Base-by-base conservation (phyloP, 2,797 vertebrate genomes). In the Lacerta bilineata region DNA sequence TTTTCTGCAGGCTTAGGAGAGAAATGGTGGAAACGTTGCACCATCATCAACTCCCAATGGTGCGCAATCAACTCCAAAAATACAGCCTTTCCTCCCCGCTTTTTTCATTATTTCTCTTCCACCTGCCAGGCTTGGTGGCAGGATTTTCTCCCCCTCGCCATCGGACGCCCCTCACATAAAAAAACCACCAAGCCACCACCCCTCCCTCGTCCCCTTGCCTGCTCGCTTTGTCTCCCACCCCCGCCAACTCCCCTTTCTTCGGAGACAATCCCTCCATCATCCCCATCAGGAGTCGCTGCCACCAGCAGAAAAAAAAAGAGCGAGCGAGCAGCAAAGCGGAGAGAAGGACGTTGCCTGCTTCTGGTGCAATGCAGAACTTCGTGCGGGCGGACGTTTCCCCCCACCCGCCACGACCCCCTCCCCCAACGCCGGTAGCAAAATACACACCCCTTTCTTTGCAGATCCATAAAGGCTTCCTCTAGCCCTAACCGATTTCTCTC, bases 341-440 rank as follows among this genome's bases (percentile, higher is more conserved):
- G 78, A 23, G 55, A n/a, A 66, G 59, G 15, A 66, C n/a, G 72
- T 27, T 27, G 43, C 33, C 13, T 3, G 29, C n/a, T 46, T 55
- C 41, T 88, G 87, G 87, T 88, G 87, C 87, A 88, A 88, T 88
- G 87, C 87, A 88, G 87, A 88, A 84, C 75, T 84, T 88, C 46
- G 17, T 25, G 61, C 55, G 8, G 82, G 23, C 61, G 80, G 59
- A 18, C 15, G 23, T 55, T 55, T 55, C 72, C 55, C 69, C 27
- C 78, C 59, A 41, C 55, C 36, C 41, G 3, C 7, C 36, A 9
- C 74, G 20, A 27, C 8, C 41, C 10, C 15, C 5, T 23, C 41
- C 5, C 3, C 41, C 1, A n/a, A 13, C 10, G 29, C 29, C 9
- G 27, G 68, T n/a, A 29, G 27, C 25, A n/a, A n/a, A 9, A 71